Evolutionary conservation across 2,113 vertebrate genomes (phyloP), one percentile per base, ranked within the genome.

Genomic region (Anser brachyrhynchus): DNA sequence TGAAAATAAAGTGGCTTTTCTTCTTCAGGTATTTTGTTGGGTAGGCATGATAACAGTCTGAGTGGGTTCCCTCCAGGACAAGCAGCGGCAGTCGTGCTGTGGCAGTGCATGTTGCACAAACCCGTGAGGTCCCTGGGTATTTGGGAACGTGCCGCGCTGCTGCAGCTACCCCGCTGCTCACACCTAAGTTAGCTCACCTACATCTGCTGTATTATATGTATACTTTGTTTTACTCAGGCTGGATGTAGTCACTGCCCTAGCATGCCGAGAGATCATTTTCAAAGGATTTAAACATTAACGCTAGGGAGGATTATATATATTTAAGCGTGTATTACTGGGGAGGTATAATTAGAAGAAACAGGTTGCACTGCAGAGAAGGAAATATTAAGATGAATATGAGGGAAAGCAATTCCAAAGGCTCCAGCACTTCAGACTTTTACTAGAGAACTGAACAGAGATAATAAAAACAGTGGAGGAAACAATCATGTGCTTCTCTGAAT

Each of bases 301-400:
- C 80, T 81, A 76, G 41, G 28, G 55, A 85, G 28, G 31, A 61
- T 82, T 90, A 61, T 14, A 37, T 29, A 35, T 78, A 8, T 26
- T 46, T 67, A 44, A 72, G 41, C 41, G 78, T 59, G 35, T 69
- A 19, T 89, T 92, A 83, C 51, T 39, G 44, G 54, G 20, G 11
- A 91, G 54, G 22, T 94, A 20, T 74, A 89, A 96, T 93, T 93
- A 91, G 33, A 90, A 93, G 55, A 72, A 95, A 92, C 54, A 54
- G 33, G 84, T 44, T 94, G 54, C 85, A 52, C 84, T 76, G 49
- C 46, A 82, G 74, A 61, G 58, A 73, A 69, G 43, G 44, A 86
- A 61, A 23, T 44, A 54, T 92, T 65, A 66, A 81, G 43, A 43
- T 25, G 9, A 52, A 72, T 37, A 81, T 61, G 65, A 41, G 16